Conservation (phyloP, 2,888 invertebrate species). For the Odontothrips loti region DNA sequence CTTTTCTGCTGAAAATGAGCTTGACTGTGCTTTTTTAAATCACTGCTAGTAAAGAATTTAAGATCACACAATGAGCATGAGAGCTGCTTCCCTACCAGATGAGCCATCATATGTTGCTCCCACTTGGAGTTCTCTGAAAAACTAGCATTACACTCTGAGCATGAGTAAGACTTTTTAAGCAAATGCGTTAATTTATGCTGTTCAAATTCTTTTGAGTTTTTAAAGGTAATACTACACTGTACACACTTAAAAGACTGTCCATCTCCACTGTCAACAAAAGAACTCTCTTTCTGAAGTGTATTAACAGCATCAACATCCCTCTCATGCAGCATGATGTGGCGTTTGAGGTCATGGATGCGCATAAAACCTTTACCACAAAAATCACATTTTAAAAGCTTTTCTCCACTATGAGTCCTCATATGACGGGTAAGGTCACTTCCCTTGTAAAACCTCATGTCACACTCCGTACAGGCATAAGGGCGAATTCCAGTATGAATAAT, state of each 20-base stretch:
- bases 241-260: not conserved
- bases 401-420: not conserved
- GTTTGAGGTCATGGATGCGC: not conserved
- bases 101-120: not conserved
- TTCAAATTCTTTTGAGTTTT: not conserved
- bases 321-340: not conserved
- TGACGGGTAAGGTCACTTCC: slow-evolving; percentile 10
- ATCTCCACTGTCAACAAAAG: not conserved
- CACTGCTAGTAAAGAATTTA: not conserved
- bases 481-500: not conserved
- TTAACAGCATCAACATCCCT: not conserved
- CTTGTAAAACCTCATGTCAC: slow-evolving; percentile 8
- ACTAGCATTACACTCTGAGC: not conserved
- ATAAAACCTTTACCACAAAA: not conserved
- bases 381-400: not conserved
- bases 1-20: not conserved
- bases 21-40: not conserved
- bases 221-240: not conserved
- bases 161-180: not conserved
- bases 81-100: not conserved
- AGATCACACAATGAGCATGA: not conserved
- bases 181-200: not conserved
- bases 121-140: not conserved
- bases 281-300: not conserved
- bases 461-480: not conserved